A percentile compares a stretch with the other conserved stretches of the same genome.
Evolutionary conservation across 2,113 vertebrate genomes (phyloP).

Genomic region (Leucoraja erinaceus): DNA sequence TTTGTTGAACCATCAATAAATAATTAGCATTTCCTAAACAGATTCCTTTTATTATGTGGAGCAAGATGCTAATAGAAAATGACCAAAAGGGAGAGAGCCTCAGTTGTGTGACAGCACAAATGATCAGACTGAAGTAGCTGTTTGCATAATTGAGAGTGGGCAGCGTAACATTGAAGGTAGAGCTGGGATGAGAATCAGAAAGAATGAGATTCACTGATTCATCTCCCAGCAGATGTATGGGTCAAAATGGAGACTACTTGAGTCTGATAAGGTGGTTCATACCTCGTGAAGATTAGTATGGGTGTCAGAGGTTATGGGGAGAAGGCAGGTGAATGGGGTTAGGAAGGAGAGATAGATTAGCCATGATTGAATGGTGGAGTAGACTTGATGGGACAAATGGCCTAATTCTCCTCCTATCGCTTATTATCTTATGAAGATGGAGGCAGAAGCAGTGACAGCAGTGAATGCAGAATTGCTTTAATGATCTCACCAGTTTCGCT

Average conservation of each 20-base stretch:
- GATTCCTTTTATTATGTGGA: not conserved
- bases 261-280: not conserved
- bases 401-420: too few species aligned
- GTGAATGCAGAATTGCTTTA: not conserved
- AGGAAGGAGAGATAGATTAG: not conserved
- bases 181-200: not conserved
- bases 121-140: too few species aligned
- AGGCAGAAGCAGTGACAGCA: not conserved
- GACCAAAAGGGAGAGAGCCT: not conserved
- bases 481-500: not conserved
- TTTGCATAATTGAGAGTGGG: not conserved
- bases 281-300: too few species aligned
- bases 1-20: too few species aligned
- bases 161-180: not conserved
- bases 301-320: too few species aligned
- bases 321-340: too few species aligned
- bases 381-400: too few species aligned
- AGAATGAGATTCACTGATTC: not conserved
- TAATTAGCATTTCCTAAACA: too few species aligned
- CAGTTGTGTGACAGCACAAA: not conserved
- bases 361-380: not conserved
- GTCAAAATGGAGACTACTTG: not conserved
- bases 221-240: not conserved
- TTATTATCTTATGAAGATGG: not conserved
- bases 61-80: not conserved